These are phyloP conservation scores for Zaprionus ghesquierei DNA, from an alignment of 1,140 invertebrate genomes.

Conservation along the genomic window DNA sequence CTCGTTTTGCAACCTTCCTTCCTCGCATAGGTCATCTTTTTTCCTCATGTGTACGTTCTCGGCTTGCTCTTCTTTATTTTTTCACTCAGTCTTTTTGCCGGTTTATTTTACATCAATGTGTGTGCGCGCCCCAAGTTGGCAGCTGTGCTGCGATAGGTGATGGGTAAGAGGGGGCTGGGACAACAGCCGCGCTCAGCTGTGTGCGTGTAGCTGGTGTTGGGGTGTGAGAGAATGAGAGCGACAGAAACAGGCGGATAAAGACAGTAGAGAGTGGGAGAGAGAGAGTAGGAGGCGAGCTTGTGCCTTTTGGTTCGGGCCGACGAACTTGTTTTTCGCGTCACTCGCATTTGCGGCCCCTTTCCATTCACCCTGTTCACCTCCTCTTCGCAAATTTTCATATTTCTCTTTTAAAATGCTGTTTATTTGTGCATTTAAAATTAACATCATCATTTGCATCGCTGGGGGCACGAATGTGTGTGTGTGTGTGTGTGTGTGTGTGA, in stretches of 20 bases:
- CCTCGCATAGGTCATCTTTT: constrained; percentile 3
- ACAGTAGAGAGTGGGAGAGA: not conserved
- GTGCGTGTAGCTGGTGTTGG: constrained; percentile 42
- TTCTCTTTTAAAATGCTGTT: constrained; percentile 54
- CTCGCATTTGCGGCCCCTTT: constrained; percentile 21
- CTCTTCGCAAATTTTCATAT: constrained; percentile 43
- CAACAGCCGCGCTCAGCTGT: constrained; percentile 67
- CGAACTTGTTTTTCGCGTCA: constrained; percentile 77
- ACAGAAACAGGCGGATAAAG: not conserved
- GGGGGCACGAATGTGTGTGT: not conserved
- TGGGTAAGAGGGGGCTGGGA: not conserved
- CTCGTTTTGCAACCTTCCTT: constrained; percentile 16
- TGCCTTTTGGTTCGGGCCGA: constrained; percentile 71
- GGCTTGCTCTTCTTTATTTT: constrained; percentile 53
- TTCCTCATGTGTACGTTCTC: constrained; percentile 45
- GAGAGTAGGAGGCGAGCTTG: constrained; percentile 28
- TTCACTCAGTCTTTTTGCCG: constrained; percentile 61
- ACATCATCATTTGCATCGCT: constrained; percentile 44
- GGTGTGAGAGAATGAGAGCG: constrained; percentile 33
- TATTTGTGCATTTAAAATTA: constrained; percentile 53
- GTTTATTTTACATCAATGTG: constrained; percentile 67
- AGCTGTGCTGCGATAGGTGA: constrained; percentile 54
- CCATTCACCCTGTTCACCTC: constrained; percentile 7
- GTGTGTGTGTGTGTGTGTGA: not conserved
- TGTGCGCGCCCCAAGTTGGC: constrained; percentile 44